Evolutionary conservation across 2,888 invertebrate species (phyloP).

Genomic region (Rhopalosiphum nymphaeae): DNA sequence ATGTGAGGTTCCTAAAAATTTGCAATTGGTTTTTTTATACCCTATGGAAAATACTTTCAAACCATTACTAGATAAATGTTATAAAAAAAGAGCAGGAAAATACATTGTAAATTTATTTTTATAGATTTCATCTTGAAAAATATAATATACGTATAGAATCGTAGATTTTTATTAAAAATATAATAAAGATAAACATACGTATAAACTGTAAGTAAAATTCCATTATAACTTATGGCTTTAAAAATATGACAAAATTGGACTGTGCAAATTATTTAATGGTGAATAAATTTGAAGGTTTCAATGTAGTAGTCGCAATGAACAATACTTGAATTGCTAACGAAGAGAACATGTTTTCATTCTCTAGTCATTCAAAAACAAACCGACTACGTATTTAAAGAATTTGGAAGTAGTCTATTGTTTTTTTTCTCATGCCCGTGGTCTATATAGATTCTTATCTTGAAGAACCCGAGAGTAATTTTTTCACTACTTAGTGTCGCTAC

Average conservation of each 20-base stretch:
- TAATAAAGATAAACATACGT: too few relatives aligned
- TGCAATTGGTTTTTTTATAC: background rate
- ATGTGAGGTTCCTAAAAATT: background rate
- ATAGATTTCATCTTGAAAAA: background rate
- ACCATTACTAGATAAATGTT: background rate
- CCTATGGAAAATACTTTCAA: background rate
- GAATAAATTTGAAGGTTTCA: slow-evolving; percentile 3
- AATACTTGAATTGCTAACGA: slow-evolving; percentile 56
- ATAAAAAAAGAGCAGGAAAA: background rate
- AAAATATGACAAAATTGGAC: slow-evolving; percentile 26
- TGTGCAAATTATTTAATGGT: slow-evolving; percentile 28
- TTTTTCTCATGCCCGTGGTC: slow-evolving; percentile 29
- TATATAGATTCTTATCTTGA: slow-evolving; percentile 52
- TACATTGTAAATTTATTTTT: background rate
- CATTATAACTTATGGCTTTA: background rate
- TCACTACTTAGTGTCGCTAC: slow-evolving; percentile 38
- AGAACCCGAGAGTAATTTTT: slow-evolving; percentile 54
- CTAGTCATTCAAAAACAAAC: slow-evolving; percentile 43
- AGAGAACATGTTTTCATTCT: slow-evolving; percentile 35
- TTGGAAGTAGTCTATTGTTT: slow-evolving; percentile 53
- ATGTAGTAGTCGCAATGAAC: slow-evolving; percentile 28
- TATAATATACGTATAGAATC: background rate
- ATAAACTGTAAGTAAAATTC: background rate
- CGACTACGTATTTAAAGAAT: slow-evolving; percentile 60
- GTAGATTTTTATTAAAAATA: background rate